Evolutionary conservation across 2,113 vertebrate species (phyloP).

Genomic region (Scolopax mira): DNA sequence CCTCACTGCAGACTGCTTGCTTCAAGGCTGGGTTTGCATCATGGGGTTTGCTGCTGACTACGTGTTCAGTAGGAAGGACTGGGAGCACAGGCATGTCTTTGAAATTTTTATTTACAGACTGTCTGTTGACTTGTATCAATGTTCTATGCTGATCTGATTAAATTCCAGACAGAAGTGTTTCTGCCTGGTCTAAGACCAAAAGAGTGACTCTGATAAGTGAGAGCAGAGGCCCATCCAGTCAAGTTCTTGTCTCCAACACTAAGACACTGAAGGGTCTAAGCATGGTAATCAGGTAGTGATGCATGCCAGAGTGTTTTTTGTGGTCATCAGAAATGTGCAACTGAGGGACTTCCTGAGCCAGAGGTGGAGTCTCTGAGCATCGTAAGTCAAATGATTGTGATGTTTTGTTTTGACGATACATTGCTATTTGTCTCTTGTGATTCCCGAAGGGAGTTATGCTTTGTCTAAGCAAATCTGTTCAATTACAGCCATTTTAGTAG

Average conservation of each 20-base stretch:
- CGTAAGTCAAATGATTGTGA: accelerated
- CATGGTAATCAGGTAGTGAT: neutral
- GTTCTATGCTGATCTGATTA: neutral
- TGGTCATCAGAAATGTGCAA: neutral
- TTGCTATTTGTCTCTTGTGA: neutral
- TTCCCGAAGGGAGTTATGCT: neutral
- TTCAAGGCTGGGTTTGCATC: neutral
- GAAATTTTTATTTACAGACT: neutral
- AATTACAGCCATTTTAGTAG: neutral
- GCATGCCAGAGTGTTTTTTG: neutral
- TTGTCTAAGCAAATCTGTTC: neutral
- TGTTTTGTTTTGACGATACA: neutral
- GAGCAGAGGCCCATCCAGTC: neutral
- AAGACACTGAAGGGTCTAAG: neutral
- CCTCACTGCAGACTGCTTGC: neutral
- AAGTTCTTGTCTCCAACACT: neutral
- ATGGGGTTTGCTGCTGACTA: neutral
- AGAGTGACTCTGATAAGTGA: neutral
- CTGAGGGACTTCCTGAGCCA: neutral
- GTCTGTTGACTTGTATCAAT: neutral
- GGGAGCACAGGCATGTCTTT: neutral
- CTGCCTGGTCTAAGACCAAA: neutral
- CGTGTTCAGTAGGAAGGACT: neutral
- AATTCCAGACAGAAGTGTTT: neutral
- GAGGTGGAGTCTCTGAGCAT: neutral